Evolutionary conservation across 2,797 vertebrate species (phyloP).

Genomic region (Gouania willdenowi): DNA sequence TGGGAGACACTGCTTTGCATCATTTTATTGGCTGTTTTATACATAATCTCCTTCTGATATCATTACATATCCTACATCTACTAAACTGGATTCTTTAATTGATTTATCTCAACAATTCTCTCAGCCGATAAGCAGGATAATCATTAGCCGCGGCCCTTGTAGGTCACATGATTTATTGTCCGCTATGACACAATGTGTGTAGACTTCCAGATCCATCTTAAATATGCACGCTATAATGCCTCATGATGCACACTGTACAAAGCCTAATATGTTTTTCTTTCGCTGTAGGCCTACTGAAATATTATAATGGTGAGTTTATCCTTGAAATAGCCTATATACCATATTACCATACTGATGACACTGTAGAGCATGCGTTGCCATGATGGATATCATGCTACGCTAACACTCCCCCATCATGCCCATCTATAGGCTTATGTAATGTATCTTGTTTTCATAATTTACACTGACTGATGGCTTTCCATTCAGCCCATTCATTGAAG

Average conservation of each 20-base stretch:
- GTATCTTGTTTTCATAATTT: constrained; percentile 69
- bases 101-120: background rate
- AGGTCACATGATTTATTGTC: constrained; percentile 24
- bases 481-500: constrained; percentile 56
- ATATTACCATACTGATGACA: constrained; percentile 69
- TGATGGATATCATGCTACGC: constrained; percentile 60
- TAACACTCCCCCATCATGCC: constrained; percentile 62
- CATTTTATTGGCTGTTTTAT: too few relatives aligned
- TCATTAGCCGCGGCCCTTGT: background rate
- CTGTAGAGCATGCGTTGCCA: constrained; percentile 34
- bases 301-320: constrained; percentile 69
- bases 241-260: constrained; percentile 36
- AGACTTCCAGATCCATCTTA: constrained; percentile 29
- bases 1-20: too few relatives aligned
- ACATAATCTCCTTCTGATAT: too few relatives aligned
- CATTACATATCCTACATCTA: too few relatives aligned
- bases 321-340: constrained; percentile 65
- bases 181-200: constrained; percentile 27
- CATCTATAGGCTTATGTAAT: constrained; percentile 70
- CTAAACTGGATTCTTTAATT: background rate
- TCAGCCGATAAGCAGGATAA: background rate
- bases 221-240: constrained; percentile 38
- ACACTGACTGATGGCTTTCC: constrained; percentile 61
- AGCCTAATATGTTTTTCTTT: constrained; percentile 59
- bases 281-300: constrained; percentile 55